Evolutionary conservation across 2,888 invertebrate genomes (phyloP), one percentile per base, ranked within the genome.

Genomic region (Pollenia angustigena): DNA sequence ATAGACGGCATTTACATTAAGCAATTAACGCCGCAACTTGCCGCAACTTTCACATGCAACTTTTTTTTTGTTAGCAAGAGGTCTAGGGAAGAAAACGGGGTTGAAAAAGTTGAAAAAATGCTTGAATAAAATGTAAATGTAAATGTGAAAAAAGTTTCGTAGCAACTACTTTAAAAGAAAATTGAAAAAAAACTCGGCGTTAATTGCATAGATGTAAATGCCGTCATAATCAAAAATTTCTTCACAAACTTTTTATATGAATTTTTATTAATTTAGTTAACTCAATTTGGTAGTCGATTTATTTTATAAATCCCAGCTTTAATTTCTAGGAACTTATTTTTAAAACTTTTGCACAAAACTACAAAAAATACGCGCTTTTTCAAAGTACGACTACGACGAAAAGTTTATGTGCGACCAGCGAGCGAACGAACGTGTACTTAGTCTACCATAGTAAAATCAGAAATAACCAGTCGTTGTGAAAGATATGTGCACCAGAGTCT

Each of bases 371-470:
- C 87, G 87, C 84, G 87, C 81, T 84, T 84, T 82, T 87, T 76
- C 46, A 76, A 81, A 69, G 52, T 74, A 89, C 88, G 88, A 88
- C 85, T 88, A 85, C 86, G 86, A 85, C 82, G 86, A 88, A 90
- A 89, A 89, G 87, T 56, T 89, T 89, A 90, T 91, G 89, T 90
- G 88, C 87, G 90, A 81, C 90, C 85, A 85, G 88, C 89, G 90
- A 88, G 88, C 89, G 89, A 89, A 89, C 88, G 85, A 88, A 86
- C 89, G 88, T 87, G 88, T 85, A 87, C 91, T 92, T 89, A 90
- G 91, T 89, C 90, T 90, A 91, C 91, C 92, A 92, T 92, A 91
- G 90, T 91, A 90, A 91, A 92, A 91, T 92, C 92, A 92, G 90
- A 92, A 92, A 92, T 92, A 92, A 92, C 89, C 91, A 90, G 90